Evolutionary conservation across 2,113 vertebrate species (phyloP).

Genomic region (Scalopus aquaticus): DNA sequence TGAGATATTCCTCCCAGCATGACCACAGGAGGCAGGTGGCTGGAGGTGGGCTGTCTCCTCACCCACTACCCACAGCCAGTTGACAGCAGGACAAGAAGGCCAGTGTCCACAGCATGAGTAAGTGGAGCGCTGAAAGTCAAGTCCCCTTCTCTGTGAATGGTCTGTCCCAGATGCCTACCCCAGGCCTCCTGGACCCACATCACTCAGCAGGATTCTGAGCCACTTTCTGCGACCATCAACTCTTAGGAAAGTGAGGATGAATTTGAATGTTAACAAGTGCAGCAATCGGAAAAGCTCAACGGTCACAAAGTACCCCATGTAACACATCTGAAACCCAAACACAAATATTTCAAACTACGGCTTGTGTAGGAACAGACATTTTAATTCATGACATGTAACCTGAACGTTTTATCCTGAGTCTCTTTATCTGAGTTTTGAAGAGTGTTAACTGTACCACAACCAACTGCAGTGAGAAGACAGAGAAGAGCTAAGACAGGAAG

Average conservation of each 20-base stretch:
- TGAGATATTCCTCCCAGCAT: background rate
- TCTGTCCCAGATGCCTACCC: background rate
- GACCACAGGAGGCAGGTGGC: background rate
- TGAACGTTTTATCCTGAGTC: background rate
- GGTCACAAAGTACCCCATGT: slow-evolving; percentile 28
- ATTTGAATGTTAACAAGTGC: slow-evolving; percentile 70
- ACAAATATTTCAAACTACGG: slow-evolving; percentile 62
- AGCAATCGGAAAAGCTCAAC: slow-evolving; percentile 69
- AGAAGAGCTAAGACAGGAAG: background rate
- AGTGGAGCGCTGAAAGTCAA: background rate
- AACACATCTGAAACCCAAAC: slow-evolving; percentile 65
- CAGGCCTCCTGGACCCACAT: background rate
- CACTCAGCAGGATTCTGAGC: slow-evolving; percentile 20
- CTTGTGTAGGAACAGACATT: background rate
- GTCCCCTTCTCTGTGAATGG: background rate
- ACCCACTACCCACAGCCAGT: accelerated
- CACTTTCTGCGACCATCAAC: slow-evolving; percentile 53
- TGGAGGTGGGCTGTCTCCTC: background rate
- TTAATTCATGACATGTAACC: background rate
- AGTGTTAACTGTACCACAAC: background rate
- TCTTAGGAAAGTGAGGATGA: slow-evolving; percentile 6
- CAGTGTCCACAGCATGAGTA: background rate
- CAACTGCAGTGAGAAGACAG: background rate
- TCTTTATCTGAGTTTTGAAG: slow-evolving; percentile 10
- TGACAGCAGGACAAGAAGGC: background rate